Evolutionary conservation across 2,113 vertebrate species (phyloP).

Genomic region (Zapornia atra): DNA sequence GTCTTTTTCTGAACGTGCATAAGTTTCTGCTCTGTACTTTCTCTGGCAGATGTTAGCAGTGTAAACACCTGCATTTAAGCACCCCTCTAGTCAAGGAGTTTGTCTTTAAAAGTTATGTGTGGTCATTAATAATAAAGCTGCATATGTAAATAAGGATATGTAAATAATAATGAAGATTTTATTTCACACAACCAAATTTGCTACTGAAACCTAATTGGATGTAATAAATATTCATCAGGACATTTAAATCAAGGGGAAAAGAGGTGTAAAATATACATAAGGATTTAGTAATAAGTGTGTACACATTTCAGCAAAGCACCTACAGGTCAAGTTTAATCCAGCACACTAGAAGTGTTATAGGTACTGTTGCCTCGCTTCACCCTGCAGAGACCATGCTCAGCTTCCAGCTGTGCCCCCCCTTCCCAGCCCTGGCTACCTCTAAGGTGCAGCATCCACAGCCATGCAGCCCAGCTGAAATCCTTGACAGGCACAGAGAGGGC

Average conservation of each 20-base stretch:
- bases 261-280: not conserved
- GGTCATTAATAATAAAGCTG: not conserved
- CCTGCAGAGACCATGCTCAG: not conserved
- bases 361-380: accelerated
- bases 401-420: not conserved
- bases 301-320: not conserved
- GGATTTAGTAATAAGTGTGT: not conserved
- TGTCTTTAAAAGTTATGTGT: not conserved
- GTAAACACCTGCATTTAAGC: not conserved
- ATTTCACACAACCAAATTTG: not conserved
- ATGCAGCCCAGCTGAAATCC: accelerated
- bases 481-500: not conserved
- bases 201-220: conserved; percentile 12
- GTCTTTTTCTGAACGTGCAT: not conserved
- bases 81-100: not conserved
- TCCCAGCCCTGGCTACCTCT: not conserved
- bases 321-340: not conserved
- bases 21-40: not conserved
- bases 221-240: conserved; percentile 29
- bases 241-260: not conserved
- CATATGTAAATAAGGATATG: not conserved
- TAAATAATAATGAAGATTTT: conserved; percentile 30
- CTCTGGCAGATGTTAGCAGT: not conserved
- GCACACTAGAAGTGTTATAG: accelerated
- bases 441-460: not conserved